phyloP scores from a whole-genome alignment of 2,888 invertebrate species.

The Mesodorylaimus sp. region DNA sequence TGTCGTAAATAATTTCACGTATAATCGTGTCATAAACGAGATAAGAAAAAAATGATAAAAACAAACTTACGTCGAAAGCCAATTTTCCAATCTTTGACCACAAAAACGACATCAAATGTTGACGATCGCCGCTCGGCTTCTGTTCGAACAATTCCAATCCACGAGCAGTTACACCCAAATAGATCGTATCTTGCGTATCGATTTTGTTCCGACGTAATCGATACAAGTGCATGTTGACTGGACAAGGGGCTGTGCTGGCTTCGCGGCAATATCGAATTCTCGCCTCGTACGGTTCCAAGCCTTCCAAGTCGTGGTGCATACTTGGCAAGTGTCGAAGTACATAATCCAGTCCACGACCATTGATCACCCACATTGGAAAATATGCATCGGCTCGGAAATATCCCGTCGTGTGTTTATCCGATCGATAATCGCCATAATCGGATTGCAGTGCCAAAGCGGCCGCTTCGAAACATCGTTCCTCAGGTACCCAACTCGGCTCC shows the following conservation, averaged over 20 bases:
- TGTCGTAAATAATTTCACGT: too few relatives aligned
- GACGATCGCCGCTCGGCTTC: conserved; percentile 30
- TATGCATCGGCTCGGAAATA: conserved; percentile 57
- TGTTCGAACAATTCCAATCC: conserved; percentile 65
- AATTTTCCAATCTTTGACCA: conserved; percentile 91
- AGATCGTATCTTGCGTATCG: conserved; percentile 47
- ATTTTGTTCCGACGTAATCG: conserved; percentile 42
- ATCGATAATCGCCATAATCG: conserved; percentile 61
- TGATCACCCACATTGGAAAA: conserved; percentile 39
- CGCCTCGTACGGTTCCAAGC: conserved; percentile 58
- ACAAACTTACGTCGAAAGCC: conserved; percentile 57
- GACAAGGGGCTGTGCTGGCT: conserved; percentile 59
- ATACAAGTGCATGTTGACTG: conserved; percentile 69
- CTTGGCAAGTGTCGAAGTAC: conserved; percentile 45
- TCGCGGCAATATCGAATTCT: conserved; percentile 71
- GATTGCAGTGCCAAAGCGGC: conserved; percentile 79
- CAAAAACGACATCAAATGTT: conserved; percentile 54
- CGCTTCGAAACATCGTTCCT: conserved; percentile 47
- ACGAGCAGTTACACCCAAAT: conserved; percentile 74
- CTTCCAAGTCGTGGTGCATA: conserved; percentile 61
- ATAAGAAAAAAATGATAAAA: too few relatives aligned
- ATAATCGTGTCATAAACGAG: too few relatives aligned
- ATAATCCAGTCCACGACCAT: conserved; percentile 38
- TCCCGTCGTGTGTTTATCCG: conserved; percentile 31
- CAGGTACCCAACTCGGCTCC: conserved; percentile 30